Evolutionary conservation across 35 echinoderm and acorn worm genomes (phyloP).

Genomic region (Anneissia japonica): DNA sequence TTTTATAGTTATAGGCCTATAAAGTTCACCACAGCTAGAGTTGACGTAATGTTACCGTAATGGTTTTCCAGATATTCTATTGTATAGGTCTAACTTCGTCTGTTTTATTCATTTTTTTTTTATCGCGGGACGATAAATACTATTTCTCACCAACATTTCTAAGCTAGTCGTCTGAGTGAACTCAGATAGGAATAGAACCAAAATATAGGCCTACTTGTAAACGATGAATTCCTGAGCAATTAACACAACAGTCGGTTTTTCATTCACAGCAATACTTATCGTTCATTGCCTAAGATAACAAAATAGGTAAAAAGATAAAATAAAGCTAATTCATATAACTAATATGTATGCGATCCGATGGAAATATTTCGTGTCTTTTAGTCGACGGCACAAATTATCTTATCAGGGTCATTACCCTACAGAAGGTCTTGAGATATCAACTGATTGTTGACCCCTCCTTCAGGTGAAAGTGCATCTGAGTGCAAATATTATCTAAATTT

Average conservation of each 20-base stretch:
- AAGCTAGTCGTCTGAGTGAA: too few species aligned
- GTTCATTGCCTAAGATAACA: neutral
- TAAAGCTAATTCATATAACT: conserved; percentile 2
- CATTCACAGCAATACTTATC: neutral
- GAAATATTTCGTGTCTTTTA: neutral
- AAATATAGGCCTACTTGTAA: too few species aligned
- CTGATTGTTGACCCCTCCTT: neutral
- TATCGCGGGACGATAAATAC: too few species aligned
- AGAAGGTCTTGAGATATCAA: neutral
- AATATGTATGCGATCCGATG: neutral
- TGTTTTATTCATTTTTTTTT: too few species aligned
- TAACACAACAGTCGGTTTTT: neutral
- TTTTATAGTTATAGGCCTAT: too few species aligned
- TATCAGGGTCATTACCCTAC: neutral
- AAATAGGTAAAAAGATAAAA: neutral
- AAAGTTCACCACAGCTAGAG: too few species aligned
- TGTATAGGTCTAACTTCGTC: too few species aligned
- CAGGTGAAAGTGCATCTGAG: neutral
- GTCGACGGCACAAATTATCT: neutral
- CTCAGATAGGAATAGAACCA: too few species aligned
- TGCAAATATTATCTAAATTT: neutral
- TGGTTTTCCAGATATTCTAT: too few species aligned
- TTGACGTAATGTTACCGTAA: too few species aligned
- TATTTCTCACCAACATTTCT: too few species aligned
- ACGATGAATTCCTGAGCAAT: neutral